Evolutionary conservation across 1,140 invertebrate genomes (phyloP).

Genomic region (Drosophila nannoptera): DNA sequence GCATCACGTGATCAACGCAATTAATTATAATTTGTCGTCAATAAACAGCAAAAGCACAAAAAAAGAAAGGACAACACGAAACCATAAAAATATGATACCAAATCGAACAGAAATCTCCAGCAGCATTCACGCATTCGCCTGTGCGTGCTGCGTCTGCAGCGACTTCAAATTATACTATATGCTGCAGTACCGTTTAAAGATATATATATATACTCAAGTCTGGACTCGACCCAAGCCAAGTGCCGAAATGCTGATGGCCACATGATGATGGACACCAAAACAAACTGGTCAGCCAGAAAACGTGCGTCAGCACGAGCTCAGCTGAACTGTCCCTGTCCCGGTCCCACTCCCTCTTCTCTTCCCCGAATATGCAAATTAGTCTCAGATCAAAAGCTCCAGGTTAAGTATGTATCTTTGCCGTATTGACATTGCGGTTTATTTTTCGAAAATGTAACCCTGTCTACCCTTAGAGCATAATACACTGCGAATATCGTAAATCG

Average conservation of each 20-base stretch:
- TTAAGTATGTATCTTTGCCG: too few species aligned
- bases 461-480: too few species aligned
- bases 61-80: too few species aligned
- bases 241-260: slow-evolving; percentile 65
- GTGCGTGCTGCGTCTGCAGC: slow-evolving; percentile 23
- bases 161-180: slow-evolving; percentile 26
- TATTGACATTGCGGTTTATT: too few species aligned
- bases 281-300: slow-evolving; percentile 30
- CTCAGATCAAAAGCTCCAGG: too few species aligned
- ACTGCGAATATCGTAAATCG: too few species aligned
- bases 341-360: too few species aligned
- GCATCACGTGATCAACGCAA: slow-evolving; percentile 75
- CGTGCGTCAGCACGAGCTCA: background rate
- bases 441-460: too few species aligned
- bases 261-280: slow-evolving; percentile 53
- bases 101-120: slow-evolving; percentile 14
- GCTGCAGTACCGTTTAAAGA: slow-evolving; percentile 5
- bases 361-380: too few species aligned
- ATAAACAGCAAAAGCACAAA: slow-evolving; percentile 45
- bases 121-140: slow-evolving; percentile 2
- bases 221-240: slow-evolving; percentile 24
- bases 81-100: slow-evolving; percentile 12
- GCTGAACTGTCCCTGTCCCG: too few species aligned
- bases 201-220: slow-evolving; percentile 10
- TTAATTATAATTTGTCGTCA: slow-evolving; percentile 78